Percentiles rank a stretch among this genome's conserved stretches.
phyloP scores from a whole-genome alignment of 2,113 vertebrate genomes.

The Hypomesus transpacificus region DNA sequence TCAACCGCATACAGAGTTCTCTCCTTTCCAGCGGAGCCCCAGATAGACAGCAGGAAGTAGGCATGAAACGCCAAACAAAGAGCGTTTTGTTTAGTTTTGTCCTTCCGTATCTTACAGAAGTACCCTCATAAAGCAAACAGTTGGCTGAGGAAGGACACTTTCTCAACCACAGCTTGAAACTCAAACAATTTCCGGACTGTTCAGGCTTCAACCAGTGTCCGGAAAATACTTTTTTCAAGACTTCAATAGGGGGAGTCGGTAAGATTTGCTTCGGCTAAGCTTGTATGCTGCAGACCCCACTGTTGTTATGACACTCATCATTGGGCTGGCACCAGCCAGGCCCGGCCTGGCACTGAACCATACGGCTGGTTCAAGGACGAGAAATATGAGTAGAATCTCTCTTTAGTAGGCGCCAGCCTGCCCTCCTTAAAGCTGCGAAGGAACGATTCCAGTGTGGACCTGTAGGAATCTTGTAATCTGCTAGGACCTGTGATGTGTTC shows the following conservation, averaged over 20 bases:
- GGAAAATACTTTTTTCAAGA: not conserved
- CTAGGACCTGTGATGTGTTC: too few relatives aligned
- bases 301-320: not conserved
- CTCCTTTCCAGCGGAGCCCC: too few relatives aligned
- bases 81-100: too few relatives aligned
- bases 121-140: not conserved
- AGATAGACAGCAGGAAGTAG: not conserved
- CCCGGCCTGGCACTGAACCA: not conserved
- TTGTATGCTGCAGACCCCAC: not conserved
- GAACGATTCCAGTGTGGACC: too few relatives aligned
- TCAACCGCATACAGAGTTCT: too few relatives aligned
- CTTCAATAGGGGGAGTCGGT: not conserved
- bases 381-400: not conserved
- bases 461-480: too few relatives aligned
- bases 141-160: not conserved
- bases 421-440: too few relatives aligned
- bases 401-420: too few relatives aligned
- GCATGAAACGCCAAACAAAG: not conserved
- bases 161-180: not conserved
- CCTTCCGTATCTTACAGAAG: not conserved
- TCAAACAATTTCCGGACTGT: not conserved
- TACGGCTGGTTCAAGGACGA: not conserved
- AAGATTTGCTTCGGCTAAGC: conserved; percentile 1
- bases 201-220: not conserved
- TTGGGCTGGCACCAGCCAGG: not conserved